A percentile compares a stretch with the other conserved stretches of the same genome.
Conservation (phyloP, 1,140 invertebrate species). For the Patella vulgata region DNA sequence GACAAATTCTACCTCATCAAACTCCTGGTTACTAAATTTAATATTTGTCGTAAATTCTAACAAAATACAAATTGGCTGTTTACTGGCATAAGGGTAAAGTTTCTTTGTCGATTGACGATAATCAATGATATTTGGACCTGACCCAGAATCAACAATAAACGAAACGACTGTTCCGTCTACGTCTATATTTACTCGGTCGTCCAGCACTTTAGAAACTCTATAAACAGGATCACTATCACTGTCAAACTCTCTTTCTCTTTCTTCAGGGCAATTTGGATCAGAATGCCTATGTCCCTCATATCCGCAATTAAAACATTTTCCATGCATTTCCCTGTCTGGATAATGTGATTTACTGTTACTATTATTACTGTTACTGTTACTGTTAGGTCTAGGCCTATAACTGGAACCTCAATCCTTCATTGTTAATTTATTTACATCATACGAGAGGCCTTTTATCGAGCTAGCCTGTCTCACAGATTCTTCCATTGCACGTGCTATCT, state of each 20-base stretch:
- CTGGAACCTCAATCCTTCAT: too few species aligned
- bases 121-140: slow-evolving; percentile 17
- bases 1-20: neutral
- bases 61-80: slow-evolving; percentile 1
- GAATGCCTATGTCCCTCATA: too few species aligned
- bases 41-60: neutral
- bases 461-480: neutral
- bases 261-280: neutral
- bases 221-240: too few species aligned
- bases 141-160: slow-evolving; percentile 29
- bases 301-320: too few species aligned
- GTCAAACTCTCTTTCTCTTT: too few species aligned
- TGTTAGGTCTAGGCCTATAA: neutral
- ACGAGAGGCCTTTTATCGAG: too few species aligned
- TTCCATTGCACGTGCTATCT: slow-evolving; percentile 4
- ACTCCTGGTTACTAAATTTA: neutral
- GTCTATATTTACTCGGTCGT: too few species aligned
- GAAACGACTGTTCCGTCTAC: too few species aligned
- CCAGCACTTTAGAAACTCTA: too few species aligned
- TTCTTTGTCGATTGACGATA: slow-evolving; percentile 4
- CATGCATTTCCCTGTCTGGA: neutral
- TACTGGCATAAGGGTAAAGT: slow-evolving; percentile 7
- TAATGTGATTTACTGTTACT: too few species aligned
- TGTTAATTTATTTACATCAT: too few species aligned
- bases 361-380: too few species aligned